phyloP scores from a whole-genome alignment of 2,113 vertebrate species.

The Scortum barcoo region DNA sequence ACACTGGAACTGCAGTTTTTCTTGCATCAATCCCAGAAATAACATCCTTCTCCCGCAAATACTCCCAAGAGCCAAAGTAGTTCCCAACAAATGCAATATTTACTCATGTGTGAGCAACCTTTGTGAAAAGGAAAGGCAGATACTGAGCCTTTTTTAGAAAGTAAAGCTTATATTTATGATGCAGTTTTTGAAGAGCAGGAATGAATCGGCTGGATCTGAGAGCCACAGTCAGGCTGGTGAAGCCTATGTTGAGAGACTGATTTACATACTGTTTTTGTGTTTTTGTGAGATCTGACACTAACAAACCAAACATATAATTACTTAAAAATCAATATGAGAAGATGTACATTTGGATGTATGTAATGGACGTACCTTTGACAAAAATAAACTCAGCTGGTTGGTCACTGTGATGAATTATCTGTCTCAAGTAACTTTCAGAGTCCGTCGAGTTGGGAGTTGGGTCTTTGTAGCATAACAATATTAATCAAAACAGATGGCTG shows the following conservation, averaged over 20 bases:
- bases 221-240: not conserved
- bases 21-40: not conserved
- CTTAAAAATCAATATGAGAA: not conserved
- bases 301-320: not conserved
- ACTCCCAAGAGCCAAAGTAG: not conserved
- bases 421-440: not conserved
- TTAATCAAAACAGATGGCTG: conserved; percentile 31
- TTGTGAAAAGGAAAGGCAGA: conserved; percentile 2
- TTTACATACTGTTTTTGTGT: not conserved
- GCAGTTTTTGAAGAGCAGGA: not conserved
- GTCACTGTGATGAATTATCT: conserved; percentile 6
- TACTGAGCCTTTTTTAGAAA: not conserved
- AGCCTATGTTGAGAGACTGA: not conserved
- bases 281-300: not conserved
- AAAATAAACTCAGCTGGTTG: not conserved
- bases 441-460: not conserved
- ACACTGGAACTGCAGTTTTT: not conserved
- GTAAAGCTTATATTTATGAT: not conserved
- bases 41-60: not conserved
- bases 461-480: conserved; percentile 9
- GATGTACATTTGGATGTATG: too few species aligned
- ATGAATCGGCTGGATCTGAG: not conserved
- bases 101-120: not conserved
- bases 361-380: not conserved
- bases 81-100: not conserved